These are phyloP conservation scores for Eulithis prunata DNA, from an alignment of 2,888 invertebrate species.

Conservation along the genomic window DNA sequence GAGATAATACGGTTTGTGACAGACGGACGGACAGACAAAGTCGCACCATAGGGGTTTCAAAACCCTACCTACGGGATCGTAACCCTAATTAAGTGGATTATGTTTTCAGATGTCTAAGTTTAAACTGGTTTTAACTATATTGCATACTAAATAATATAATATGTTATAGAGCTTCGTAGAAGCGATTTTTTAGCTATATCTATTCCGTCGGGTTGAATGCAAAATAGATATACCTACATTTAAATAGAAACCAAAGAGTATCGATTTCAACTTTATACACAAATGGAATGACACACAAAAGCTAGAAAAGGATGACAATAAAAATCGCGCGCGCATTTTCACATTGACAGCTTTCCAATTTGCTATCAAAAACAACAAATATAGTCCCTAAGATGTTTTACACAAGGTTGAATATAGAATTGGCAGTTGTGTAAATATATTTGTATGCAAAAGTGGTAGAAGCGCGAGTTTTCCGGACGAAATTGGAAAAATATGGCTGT, in stretches of 20 bases:
- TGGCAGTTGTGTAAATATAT: conserved; percentile 26
- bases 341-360: conserved; percentile 43
- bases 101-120: too few relatives aligned
- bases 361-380: conserved; percentile 18
- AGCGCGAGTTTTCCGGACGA: conserved; percentile 72
- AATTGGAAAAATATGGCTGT: conserved; percentile 81
- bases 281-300: conserved; percentile 55
- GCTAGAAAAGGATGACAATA: conserved; percentile 60
- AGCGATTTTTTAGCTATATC: too few relatives aligned
- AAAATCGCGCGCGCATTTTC: conserved; percentile 59
- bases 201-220: too few relatives aligned
- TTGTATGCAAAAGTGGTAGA: conserved; percentile 60
- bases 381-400: neutral
- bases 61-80: too few relatives aligned
- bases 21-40: too few relatives aligned
- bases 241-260: conserved; percentile 27
- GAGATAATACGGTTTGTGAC: too few relatives aligned
- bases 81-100: too few relatives aligned
- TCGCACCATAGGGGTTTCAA: too few relatives aligned
- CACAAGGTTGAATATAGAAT: conserved; percentile 40
- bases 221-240: too few relatives aligned
- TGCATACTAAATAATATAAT: too few relatives aligned
- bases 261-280: conserved; percentile 39
- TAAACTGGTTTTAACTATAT: too few relatives aligned
- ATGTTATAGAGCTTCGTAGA: too few relatives aligned